Conservation (phyloP, 2,797 vertebrate species). For the Eulemur rubriventer region DNA sequence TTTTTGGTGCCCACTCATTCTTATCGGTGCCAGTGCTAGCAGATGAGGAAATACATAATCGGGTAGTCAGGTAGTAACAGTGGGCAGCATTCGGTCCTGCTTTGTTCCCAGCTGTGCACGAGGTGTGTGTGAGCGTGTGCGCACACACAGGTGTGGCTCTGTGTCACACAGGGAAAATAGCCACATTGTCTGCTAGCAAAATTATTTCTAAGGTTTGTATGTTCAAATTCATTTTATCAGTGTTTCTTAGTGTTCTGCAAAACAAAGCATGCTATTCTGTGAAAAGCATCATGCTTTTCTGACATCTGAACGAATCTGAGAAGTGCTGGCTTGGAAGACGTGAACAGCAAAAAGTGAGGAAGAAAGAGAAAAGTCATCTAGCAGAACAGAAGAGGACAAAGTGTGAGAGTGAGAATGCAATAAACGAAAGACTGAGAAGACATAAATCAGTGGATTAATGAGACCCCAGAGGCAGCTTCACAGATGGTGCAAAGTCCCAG, state of each 20-base stretch:
- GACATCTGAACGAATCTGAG: background rate
- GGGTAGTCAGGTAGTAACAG: background rate
- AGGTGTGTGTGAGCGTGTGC: too few relatives aligned
- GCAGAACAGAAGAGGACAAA: background rate
- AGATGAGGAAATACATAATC: background rate
- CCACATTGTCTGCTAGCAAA: background rate
- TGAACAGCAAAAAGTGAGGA: too few relatives aligned
- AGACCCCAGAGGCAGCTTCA: too few relatives aligned
- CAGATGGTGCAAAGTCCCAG: background rate
- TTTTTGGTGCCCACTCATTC: background rate
- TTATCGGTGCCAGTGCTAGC: background rate
- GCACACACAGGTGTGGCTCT: accelerated
- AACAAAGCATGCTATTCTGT: background rate
- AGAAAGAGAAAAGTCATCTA: too few relatives aligned
- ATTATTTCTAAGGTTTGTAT: background rate
- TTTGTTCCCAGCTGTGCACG: background rate
- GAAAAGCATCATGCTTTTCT: background rate
- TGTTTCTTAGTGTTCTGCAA: background rate
- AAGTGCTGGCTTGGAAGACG: background rate
- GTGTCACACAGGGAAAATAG: accelerated
- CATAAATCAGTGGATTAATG: too few relatives aligned
- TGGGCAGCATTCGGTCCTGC: background rate
- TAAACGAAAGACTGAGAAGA: background rate
- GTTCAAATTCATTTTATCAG: background rate
- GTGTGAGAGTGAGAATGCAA: background rate